Evolutionary conservation across 2,888 invertebrate genomes (phyloP).

Genomic region (Coecobrya sp.): DNA sequence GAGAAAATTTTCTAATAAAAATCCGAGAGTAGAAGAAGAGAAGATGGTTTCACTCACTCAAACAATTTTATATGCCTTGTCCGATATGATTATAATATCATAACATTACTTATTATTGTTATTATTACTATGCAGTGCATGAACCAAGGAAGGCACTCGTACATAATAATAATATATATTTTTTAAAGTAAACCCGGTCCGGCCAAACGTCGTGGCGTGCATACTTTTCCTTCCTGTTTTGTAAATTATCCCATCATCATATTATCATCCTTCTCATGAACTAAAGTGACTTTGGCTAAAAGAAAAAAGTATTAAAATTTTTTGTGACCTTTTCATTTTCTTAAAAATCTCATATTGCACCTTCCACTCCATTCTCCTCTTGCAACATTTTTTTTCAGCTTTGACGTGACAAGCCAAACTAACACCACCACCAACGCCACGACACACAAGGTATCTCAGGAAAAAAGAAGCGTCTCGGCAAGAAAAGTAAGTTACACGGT

Average conservation of each 20-base stretch:
- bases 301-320: slow-evolving; percentile 45
- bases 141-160: not conserved
- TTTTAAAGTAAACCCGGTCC: slow-evolving; percentile 5
- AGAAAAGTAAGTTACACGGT: not conserved
- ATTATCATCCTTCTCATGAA: slow-evolving; percentile 46
- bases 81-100: slow-evolving; percentile 53
- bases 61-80: slow-evolving; percentile 40
- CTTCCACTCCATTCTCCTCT: slow-evolving; percentile 4
- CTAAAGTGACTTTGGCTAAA: slow-evolving; percentile 42
- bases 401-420: slow-evolving; percentile 57
- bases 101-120: slow-evolving; percentile 43
- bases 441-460: slow-evolving; percentile 30
- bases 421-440: not conserved
- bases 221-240: slow-evolving; percentile 50
- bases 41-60: slow-evolving; percentile 46
- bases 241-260: slow-evolving; percentile 59
- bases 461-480: slow-evolving; percentile 19
- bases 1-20: slow-evolving; percentile 45
- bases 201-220: not conserved
- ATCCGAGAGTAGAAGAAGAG: not conserved
- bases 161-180: slow-evolving; percentile 23
- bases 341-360: slow-evolving; percentile 62
- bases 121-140: slow-evolving; percentile 22
- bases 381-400: slow-evolving; percentile 13
- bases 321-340: slow-evolving; percentile 49